Percentiles rank a stretch among this genome's conserved stretches.
Conservation (phyloP, 2,113 vertebrate genomes). For the Aythya baeri region DNA sequence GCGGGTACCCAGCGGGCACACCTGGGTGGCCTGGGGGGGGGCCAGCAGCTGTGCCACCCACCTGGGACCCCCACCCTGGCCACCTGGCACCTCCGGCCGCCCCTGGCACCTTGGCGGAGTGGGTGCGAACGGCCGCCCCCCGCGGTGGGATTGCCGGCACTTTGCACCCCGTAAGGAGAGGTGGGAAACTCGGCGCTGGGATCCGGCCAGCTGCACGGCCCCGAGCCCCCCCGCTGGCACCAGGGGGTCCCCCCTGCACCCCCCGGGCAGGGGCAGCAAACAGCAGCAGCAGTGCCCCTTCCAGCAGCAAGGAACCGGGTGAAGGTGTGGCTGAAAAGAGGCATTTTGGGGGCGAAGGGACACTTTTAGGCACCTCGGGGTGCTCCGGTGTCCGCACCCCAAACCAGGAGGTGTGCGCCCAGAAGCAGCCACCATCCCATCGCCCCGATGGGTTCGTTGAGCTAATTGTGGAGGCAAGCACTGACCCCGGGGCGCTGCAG, state of each 20-base stretch:
- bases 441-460: not conserved
- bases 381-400: not conserved
- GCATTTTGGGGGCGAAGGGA: not conserved
- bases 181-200: constrained; percentile 57
- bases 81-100: constrained; percentile 8
- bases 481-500: not conserved
- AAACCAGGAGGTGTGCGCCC: not conserved
- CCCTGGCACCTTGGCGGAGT: constrained; percentile 27
- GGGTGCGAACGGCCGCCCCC: constrained; percentile 41
- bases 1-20: not conserved
- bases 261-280: not conserved
- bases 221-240: not conserved
- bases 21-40: not conserved
- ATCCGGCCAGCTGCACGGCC: constrained; percentile 41
- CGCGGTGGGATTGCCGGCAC: constrained; percentile 25
- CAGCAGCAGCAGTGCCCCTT: not conserved
- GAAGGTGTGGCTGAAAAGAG: not conserved
- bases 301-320: not conserved
- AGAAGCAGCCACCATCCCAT: not conserved
- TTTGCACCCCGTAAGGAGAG: constrained; percentile 60
- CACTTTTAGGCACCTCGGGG: not conserved
- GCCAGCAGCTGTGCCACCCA: not conserved
- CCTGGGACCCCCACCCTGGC: no score
- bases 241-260: not conserved
- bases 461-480: not conserved